Evolutionary conservation across 1,140 invertebrate species (phyloP), one percentile per base, ranked within the genome.

Genomic region (Ceratina japonica): DNA sequence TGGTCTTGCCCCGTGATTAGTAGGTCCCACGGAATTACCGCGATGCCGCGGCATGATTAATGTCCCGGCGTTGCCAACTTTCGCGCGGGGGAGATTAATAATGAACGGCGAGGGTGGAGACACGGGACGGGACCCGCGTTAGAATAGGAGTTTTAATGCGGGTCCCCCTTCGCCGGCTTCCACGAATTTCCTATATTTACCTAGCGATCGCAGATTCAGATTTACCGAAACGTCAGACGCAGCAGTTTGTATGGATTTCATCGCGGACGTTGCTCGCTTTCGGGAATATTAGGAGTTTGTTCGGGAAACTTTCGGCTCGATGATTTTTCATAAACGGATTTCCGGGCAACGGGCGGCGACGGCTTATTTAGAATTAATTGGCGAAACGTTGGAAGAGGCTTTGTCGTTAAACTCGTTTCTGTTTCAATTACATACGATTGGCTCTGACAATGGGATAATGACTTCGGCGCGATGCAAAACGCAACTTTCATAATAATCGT

Each of bases 71-170:
- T 83, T 87, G 84, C 88, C 85, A 90, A 90, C 88, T 90, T 89
- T 90, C 84, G 78, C 87, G 66, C 86, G 80, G 66, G 75, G 85
- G 37, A 89, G 89, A 90, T 89, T 90, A 90, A 89, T 89, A 89
- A 87, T 85, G 82, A 27, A 75, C 61, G 44, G 64, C 65, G 27
- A 71, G 44, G 74, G 24, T 16, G 51, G 56, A 72, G 20, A n/a
- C 10, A 62, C 18, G 70, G 37, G 72, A 59, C 31, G 61, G 69
- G 18, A 31, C 22, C 31, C 37, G 37, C 5, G 64, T 18, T 49
- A 22, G 59, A 58, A 76, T 63, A 49, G 59, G 73, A 89, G 82
- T 87, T 89, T 88, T 88, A 88, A 89, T 86, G 80, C 86, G 82
- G 75, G 15, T 24, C 59, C 76, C n/a, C 22, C 78, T 78, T 59